Base-by-base conservation (phyloP, 2,113 vertebrate genomes). In the Oreochromis aureus region DNA sequence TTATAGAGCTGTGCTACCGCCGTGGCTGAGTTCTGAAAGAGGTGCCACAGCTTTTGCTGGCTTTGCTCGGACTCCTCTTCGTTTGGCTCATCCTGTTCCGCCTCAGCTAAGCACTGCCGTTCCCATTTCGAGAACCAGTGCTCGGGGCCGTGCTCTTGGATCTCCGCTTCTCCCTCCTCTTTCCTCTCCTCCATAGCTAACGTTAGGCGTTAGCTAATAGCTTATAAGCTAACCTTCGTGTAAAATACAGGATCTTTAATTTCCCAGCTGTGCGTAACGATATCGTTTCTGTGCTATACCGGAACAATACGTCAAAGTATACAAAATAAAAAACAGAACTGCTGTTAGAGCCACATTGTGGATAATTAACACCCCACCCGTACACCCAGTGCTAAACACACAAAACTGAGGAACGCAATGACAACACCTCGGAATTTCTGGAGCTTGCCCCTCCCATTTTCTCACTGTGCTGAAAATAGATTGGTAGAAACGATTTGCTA, bases 111-210 rank as follows among this genome's bases (percentile, higher is more conserved):
- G 82, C 98, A 99, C 96, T 99, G 98, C 83, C 98, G 97, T 96
- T 99, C 98, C 98, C 98, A 99, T 94, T 98, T 99, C 86, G 97
- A 98, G 94, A 99, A 99, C 98, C 98, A 99, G 93, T 99, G 98
- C 92, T 99, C 98, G 11, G 98, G 98, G 92, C 98, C 98, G 96
- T 99, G 98, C 90, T 98, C 98, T 89, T 99, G 98, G 91, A 99
- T 99, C 96, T 98, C 97, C 89, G 97, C 96, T 96, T 98, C 98
- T 8, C 97, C 96, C 92, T 99, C 98, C 94, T 98, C 98, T 96
- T 98, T 98, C 94, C 92, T 97, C 92, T 98, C 98, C 96, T 98
- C 98, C 98, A 96, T 96, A 39, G 93, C 94, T 94, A 92, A 86
- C 80, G 80, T 73, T 54, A 80, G 83, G 85, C 56, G 89, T 89